Conservation (phyloP, 2,888 invertebrate species). For the Pharmacophagus antenor region DNA sequence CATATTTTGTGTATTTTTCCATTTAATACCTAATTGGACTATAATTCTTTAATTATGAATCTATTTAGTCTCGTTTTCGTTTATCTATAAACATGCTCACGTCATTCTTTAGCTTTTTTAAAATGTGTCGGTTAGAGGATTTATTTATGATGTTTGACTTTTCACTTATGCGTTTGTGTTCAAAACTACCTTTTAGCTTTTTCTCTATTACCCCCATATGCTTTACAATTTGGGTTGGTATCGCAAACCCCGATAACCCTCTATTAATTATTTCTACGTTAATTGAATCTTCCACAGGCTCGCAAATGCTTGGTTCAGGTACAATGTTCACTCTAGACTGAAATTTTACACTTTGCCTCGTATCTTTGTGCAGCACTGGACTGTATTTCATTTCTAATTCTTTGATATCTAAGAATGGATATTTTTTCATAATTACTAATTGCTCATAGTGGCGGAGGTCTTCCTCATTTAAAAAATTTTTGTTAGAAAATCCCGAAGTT, state of each 20-base stretch:
- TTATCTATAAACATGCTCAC: constrained; percentile 42
- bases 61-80: constrained; percentile 18
- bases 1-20: background rate
- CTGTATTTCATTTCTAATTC: constrained; percentile 60
- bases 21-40: background rate
- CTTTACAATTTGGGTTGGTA: constrained; percentile 54
- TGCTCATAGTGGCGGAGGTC: constrained; percentile 64
- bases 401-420: constrained; percentile 67
- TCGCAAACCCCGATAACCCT: constrained; percentile 66
- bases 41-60: background rate
- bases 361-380: constrained; percentile 48
- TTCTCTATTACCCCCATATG: constrained; percentile 35
- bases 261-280: constrained; percentile 68
- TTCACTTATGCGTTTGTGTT: constrained; percentile 28
- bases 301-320: constrained; percentile 53
- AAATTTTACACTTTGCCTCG: constrained; percentile 49
- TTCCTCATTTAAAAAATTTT: constrained; percentile 49
- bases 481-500: constrained; percentile 31
- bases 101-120: constrained; percentile 44
- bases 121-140: constrained; percentile 33
- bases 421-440: constrained; percentile 71
- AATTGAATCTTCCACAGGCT: constrained; percentile 50
- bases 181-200: constrained; percentile 37
- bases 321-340: constrained; percentile 42
- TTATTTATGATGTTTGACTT: constrained; percentile 31